phyloP scores from a whole-genome alignment of 2,113 vertebrate genomes.

The Microtus ochrogaster region DNA sequence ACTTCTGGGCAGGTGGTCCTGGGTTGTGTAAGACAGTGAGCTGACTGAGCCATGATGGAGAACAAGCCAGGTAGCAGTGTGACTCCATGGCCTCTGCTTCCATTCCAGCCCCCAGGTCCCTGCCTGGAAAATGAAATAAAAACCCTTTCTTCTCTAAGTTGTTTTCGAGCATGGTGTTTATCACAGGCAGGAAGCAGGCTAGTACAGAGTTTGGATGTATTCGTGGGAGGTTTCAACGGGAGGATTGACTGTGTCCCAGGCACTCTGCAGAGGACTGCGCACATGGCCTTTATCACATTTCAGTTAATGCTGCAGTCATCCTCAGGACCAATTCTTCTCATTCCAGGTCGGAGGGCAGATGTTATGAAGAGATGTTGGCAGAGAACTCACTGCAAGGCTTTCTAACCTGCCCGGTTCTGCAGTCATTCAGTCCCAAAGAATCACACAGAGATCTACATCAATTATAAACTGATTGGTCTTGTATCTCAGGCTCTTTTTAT shows the following conservation, averaged over 20 bases:
- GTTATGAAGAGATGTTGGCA: background rate
- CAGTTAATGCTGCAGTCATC: background rate
- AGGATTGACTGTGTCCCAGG: background rate
- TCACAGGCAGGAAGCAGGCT: background rate
- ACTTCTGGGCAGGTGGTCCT: too few relatives aligned
- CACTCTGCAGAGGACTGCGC: background rate
- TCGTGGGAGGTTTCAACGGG: background rate
- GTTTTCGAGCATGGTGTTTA: too few relatives aligned
- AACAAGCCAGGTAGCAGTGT: background rate
- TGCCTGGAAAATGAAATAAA: background rate
- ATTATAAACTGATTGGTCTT: too few relatives aligned
- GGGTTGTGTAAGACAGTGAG: background rate
- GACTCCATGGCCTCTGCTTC: background rate
- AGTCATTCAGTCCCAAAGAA: too few relatives aligned
- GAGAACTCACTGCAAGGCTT: background rate
- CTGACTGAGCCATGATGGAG: background rate
- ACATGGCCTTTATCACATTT: background rate
- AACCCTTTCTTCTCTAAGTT: too few relatives aligned
- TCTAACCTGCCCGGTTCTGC: too few relatives aligned
- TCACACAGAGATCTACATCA: too few relatives aligned
- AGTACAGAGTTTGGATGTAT: background rate
- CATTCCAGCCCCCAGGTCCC: background rate
- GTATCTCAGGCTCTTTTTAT: too few relatives aligned
- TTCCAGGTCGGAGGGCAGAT: background rate
- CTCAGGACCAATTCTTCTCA: background rate